Base-by-base conservation (phyloP, 2,888 invertebrate species). In the Cylindroiulus punctatus region DNA sequence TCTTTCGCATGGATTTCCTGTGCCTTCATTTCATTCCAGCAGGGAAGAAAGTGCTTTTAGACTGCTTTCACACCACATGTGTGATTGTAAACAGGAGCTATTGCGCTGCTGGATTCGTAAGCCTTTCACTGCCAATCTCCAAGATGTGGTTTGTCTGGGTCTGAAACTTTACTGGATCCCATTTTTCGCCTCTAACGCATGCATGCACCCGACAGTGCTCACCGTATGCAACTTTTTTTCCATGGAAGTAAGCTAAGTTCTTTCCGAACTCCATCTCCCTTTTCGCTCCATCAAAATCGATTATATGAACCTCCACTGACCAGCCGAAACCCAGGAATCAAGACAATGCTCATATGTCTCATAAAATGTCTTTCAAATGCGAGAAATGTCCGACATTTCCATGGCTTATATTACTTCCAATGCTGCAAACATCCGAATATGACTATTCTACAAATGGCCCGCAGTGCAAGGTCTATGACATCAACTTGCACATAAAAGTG, bases 161-260 rank as follows among this genome's bases (percentile, higher is more conserved):
- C 52, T 52, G n/a, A 52, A 52, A 52, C 52, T 52, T 52, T 52
- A 52, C 52, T n/a, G n/a, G n/a, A 52, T 52, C 52, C 3, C n/a
- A n/a, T 52, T 52, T 52, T 52, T 52, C n/a, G 0, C 52, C 19
- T 2, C 52, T 17, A 47, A 47, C 19, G 47, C 47, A 47, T 47
- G 47, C 52, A 19, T n/a, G 52, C 52, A 52, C n/a, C 52, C 52
- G 8, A 52, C 52, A 14, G 52, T 10, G 52, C 52, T 52, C 52
- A 44, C 10, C 0, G n/a, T n/a, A 14, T 52, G 52, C 19, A 52
- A n/a, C 52, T 52, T 52, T n/a, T n/a, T 52, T 52, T 2, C 52
- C 52, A 52, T 52, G 52, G 52, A 52, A 52, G 52, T n/a, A 52
- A 52, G 52, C 52, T 52, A 52, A 52, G 52, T 52, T 52, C 52